phyloP scores from a whole-genome alignment of 2,113 vertebrate genomes.

The Microtus oregoni region DNA sequence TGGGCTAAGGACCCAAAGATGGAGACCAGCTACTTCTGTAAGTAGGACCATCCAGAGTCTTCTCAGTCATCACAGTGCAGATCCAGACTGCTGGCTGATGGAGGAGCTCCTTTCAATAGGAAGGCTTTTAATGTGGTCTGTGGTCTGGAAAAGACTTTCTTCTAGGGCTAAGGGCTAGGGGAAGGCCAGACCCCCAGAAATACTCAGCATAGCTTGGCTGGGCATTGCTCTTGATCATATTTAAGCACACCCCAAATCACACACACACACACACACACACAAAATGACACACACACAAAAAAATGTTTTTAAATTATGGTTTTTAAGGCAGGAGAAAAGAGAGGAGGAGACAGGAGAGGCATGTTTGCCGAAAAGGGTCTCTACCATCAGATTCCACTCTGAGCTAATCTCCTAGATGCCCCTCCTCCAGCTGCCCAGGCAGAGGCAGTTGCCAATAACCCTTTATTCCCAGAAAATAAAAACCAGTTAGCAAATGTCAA shows the following conservation, averaged over 20 bases:
- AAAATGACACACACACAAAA: no score
- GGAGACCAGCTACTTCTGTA: not conserved
- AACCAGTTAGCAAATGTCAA: slow-evolving; percentile 2
- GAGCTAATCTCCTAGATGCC: not conserved
- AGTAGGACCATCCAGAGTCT: not conserved
- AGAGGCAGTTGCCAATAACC: not conserved
- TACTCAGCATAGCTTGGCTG: not conserved
- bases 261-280: no score
- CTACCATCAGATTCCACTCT: not conserved
- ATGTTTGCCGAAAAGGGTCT: not conserved
- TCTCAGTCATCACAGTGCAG: not conserved
- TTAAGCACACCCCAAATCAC: not conserved
- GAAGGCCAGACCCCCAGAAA: not conserved
- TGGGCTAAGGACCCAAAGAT: not conserved
- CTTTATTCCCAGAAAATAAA: slow-evolving; percentile 16
- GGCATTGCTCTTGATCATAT: not conserved
- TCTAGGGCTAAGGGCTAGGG: not conserved
- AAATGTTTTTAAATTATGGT: not conserved
- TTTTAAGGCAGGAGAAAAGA: no score
- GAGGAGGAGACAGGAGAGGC: not conserved
- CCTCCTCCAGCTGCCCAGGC: not conserved
- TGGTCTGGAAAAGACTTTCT: not conserved
- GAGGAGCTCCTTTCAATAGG: not conserved
- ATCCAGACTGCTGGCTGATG: not conserved
- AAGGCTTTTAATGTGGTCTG: not conserved